phyloP scores from a whole-genome alignment of 2,797 vertebrate species.

The Onychomys leucogaster region DNA sequence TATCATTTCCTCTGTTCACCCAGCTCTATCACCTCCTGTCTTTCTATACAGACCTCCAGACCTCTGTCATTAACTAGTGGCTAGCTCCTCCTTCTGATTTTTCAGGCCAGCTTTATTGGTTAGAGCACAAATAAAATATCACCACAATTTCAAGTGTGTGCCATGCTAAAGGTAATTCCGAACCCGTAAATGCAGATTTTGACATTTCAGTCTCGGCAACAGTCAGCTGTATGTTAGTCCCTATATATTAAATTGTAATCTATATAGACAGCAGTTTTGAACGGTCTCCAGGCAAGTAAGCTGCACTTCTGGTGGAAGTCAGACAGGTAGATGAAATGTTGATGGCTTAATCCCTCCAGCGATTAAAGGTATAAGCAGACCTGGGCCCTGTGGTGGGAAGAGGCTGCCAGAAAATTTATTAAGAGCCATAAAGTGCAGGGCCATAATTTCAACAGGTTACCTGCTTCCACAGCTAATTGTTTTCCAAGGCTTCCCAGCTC shows the following conservation, averaged over 20 bases:
- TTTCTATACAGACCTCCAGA: no score
- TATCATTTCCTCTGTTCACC: no score
- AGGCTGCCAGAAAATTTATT: conserved; percentile 72
- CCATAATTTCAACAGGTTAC: conserved; percentile 72
- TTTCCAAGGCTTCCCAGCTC: conserved; percentile 59
- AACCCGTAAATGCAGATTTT: conserved; percentile 78
- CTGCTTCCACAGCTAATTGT: conserved; percentile 69
- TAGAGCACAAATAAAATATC: no score
- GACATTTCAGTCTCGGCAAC: conserved; percentile 75
- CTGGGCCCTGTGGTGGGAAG: conserved; percentile 42
- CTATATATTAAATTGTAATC: conserved; percentile 83
- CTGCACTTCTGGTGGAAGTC: conserved; percentile 76
- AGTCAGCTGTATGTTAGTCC: conserved; percentile 72
- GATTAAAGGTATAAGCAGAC: conserved; percentile 76
- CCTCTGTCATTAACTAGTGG: no score
- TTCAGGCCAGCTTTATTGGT: no score
- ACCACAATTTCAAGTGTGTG: conserved; percentile 47
- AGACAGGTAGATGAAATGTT: conserved; percentile 79
- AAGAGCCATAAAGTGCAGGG: conserved; percentile 68
- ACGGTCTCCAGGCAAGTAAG: conserved; percentile 72
- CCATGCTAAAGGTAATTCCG: conserved; percentile 75
- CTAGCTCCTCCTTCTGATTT: no score
- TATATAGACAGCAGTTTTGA: conserved; percentile 79
- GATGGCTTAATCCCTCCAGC: conserved; percentile 80
- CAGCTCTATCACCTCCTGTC: no score